A percentile compares a stretch with the other conserved stretches of the same genome.
Conservation (phyloP, 2,113 vertebrate species). For the Corynorhinus townsendii region DNA sequence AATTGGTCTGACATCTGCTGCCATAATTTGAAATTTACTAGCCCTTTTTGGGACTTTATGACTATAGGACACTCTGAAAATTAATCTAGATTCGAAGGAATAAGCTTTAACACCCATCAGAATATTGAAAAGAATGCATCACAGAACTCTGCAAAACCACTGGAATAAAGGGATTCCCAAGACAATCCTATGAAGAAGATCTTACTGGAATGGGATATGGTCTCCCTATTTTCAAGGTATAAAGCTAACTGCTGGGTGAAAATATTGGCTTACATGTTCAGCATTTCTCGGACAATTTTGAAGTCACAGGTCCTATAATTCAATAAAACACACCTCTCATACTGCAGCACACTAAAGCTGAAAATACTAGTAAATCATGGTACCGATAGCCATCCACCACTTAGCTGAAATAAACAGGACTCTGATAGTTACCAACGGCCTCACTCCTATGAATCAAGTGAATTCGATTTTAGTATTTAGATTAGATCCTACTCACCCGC, state of each 20-base stretch:
- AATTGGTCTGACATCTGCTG: not conserved
- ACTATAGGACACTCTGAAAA: not conserved
- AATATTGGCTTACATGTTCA: not conserved
- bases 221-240: not conserved
- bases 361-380: not conserved
- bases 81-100: not conserved
- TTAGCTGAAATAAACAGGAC: not conserved
- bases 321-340: not conserved
- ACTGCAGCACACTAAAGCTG: not conserved
- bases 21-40: not conserved
- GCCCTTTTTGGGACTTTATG: not conserved
- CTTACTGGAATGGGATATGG: not conserved
- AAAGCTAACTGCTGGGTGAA: not conserved
- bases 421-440: not conserved
- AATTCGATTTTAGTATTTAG: not conserved
- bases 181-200: not conserved
- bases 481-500: not conserved
- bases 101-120: not conserved
- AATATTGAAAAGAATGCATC: not conserved
- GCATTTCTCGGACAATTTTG: not conserved
- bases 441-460: not conserved
- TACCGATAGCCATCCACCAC: not conserved
- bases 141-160: not conserved
- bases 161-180: not conserved
- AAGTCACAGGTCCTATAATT: not conserved